Evolutionary conservation across 2,888 invertebrate genomes (phyloP).

Genomic region (Drosophila neutralis): DNA sequence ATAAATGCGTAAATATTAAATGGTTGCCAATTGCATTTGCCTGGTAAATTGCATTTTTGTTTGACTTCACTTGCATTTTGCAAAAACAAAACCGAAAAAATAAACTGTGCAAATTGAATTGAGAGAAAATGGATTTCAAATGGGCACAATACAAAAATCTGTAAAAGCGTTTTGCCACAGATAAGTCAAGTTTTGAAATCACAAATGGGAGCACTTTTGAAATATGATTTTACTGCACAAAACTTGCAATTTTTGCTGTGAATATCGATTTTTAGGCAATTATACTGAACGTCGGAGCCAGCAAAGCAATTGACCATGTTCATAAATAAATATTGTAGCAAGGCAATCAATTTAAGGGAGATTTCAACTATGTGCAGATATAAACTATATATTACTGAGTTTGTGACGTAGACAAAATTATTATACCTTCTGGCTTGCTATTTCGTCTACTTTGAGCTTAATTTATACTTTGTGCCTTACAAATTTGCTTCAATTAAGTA

Average conservation of each 20-base stretch:
- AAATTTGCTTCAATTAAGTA: neutral
- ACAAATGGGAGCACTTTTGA: neutral
- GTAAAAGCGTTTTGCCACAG: neutral
- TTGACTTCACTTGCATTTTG: constrained; percentile 44
- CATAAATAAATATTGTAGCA: neutral
- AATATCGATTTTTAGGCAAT: neutral
- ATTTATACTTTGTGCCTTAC: too few species aligned
- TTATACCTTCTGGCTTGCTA: neutral
- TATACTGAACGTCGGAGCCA: neutral
- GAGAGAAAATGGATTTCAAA: constrained; percentile 38
- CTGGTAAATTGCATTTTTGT: constrained; percentile 56
- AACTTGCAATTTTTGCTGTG: neutral
- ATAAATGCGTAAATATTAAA: constrained; percentile 53
- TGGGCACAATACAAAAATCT: constrained; percentile 1
- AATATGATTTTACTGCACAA: neutral
- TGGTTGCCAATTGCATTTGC: constrained; percentile 60
- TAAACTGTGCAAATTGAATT: constrained; percentile 31
- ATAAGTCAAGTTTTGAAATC: constrained; percentile 4
- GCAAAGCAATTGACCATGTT: constrained; percentile 7
- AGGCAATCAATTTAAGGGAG: neutral
- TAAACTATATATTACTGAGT: neutral
- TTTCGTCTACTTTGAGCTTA: neutral
- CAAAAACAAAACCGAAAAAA: neutral
- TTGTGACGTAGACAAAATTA: neutral
- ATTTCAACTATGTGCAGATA: neutral